Base-by-base conservation (phyloP, 2,888 invertebrate species). In the Himalopsyche japonica region DNA sequence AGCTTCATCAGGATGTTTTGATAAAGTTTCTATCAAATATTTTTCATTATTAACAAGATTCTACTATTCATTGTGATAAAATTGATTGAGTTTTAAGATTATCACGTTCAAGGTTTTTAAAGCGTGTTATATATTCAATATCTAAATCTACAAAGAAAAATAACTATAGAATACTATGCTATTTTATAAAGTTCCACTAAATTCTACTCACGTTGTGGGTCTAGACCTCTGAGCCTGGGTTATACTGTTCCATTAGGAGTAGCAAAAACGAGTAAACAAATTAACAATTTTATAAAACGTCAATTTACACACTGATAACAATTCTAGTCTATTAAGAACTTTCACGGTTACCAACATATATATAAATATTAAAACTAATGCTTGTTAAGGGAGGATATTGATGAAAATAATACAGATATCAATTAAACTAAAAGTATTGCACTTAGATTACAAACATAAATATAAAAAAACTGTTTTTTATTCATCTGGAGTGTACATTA, bases 141-240 rank as follows among this genome's bases (percentile, higher is more conserved):
- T 27, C 70, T 15, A 70, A 27, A 70, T 70, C 70, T 70, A 70
- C 27, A 70, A 70, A 70, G 30, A 70, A 70, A 12, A 70, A 70
- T 27, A 30, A 70, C 20, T 27, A 70, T 30, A 70, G 27, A 70
- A 70, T 27, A 43, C 15, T 12, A 30, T 27, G 15, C 70, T 70
- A 70, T 30, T 70, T 70, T 30, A 43, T 43, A 15, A 34, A 77
- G 34, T 77, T 43, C 77, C 20, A 77, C 37, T 77, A 81, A 37
- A 37, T 64, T 79, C 82, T 92, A 92, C 92, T 92, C 89, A 92
- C 92, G 92, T 92, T 86, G 92, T 92, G 80, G 92, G 92, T 89
- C 92, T 92, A 91, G 92, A 92, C 88, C 92, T 90, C 91, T 92
- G 92, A 89, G 92, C 92, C 90, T 92, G 92, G 88, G 92, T 92